phyloP scores from a whole-genome alignment of 2,888 invertebrate species.

The Heteropelma amictum region DNA sequence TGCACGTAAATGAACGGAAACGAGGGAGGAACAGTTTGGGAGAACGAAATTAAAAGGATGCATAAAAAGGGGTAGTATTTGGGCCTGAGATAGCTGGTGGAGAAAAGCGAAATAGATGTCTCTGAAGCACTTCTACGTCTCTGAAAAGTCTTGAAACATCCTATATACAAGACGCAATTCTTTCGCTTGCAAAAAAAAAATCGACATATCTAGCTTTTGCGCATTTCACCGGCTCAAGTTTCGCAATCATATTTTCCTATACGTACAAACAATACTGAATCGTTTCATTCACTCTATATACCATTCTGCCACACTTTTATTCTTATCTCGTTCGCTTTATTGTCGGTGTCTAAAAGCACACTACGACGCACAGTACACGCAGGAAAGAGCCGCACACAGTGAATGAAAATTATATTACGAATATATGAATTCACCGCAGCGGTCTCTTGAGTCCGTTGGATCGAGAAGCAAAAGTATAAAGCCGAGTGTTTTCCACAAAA shows the following conservation, averaged over 20 bases:
- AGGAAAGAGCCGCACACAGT: not conserved
- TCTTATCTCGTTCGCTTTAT: not conserved
- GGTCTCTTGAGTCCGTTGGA: not conserved
- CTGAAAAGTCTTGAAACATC: not conserved
- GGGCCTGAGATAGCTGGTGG: not conserved
- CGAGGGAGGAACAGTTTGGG: slow-evolving; percentile 21
- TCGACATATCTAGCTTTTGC: slow-evolving; percentile 1
- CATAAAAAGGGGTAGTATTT: slow-evolving; percentile 15
- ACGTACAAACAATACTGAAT: not conserved
- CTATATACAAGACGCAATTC: slow-evolving; percentile 1
- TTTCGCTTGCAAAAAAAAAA: not conserved
- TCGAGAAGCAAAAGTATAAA: not conserved
- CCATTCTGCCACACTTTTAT: not conserved
- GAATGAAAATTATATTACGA: slow-evolving; percentile 1
- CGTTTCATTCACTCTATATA: not conserved
- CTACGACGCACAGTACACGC: not conserved
- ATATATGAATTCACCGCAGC: not conserved
- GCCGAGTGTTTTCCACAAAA: not conserved
- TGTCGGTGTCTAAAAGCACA: not conserved
- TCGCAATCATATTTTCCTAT: slow-evolving; percentile 28
- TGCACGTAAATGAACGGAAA: slow-evolving; percentile 15
- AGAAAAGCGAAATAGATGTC: slow-evolving; percentile 8
- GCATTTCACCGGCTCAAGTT: slow-evolving; percentile 6
- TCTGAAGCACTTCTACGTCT: not conserved
- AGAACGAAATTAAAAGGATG: slow-evolving; percentile 36